phyloP scores from a whole-genome alignment of 2,797 vertebrate genomes.

The Yasuhikotakia modesta region DNA sequence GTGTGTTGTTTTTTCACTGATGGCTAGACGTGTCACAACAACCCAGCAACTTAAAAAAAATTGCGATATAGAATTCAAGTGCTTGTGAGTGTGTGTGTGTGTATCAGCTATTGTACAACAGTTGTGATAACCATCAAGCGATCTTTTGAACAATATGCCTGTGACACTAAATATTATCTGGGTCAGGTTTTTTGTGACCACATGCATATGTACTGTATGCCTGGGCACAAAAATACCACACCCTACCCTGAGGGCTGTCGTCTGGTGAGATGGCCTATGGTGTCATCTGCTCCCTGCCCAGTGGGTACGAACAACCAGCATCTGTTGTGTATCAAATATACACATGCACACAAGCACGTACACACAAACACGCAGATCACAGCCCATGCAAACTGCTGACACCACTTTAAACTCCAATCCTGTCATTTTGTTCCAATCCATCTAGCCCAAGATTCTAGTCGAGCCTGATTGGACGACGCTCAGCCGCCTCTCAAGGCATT shows the following conservation, averaged over 20 bases:
- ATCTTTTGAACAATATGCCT: neutral
- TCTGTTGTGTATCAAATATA: slow-evolving; percentile 59
- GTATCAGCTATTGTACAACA: too few species aligned
- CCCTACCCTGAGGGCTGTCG: slow-evolving; percentile 49
- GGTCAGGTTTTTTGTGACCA: slow-evolving; percentile 50
- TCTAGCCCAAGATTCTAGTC: neutral
- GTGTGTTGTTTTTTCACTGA: too few species aligned
- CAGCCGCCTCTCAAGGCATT: neutral
- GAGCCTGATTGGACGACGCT: neutral
- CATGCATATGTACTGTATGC: slow-evolving; percentile 10
- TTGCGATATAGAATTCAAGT: too few species aligned
- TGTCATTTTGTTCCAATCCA: slow-evolving; percentile 21
- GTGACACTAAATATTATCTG: slow-evolving; percentile 7
- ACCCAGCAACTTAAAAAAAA: too few species aligned
- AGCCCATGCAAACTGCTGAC: neutral
- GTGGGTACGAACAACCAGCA: slow-evolving; percentile 64
- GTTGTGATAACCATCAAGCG: too few species aligned
- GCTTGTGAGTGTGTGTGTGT: too few species aligned
- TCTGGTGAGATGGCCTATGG: slow-evolving; percentile 43
- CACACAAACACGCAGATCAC: slow-evolving; percentile 23
- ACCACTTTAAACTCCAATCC: slow-evolving; percentile 18
- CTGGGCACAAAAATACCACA: slow-evolving; percentile 43
- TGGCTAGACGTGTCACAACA: too few species aligned
- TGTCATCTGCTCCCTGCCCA: slow-evolving; percentile 60
- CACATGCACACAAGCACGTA: slow-evolving; percentile 25